Conservation (phyloP, 2,888 invertebrate species). For the Drosophila kanekoi region DNA sequence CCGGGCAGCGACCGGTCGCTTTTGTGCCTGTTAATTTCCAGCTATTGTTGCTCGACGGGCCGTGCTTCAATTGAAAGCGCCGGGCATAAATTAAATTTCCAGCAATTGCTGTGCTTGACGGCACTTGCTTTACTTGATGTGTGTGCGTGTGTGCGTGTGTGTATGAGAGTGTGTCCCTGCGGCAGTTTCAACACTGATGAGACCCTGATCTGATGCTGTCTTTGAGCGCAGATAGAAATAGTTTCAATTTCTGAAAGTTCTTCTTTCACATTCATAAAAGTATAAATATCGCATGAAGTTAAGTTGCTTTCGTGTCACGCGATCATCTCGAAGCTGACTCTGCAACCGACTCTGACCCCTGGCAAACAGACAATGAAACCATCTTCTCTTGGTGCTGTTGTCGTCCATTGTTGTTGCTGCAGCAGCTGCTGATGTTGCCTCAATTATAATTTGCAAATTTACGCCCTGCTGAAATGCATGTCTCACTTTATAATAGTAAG, state of each 20-base stretch:
- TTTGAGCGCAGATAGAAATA: too few species aligned
- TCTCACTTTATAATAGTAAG: constrained; percentile 24
- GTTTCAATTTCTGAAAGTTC: too few species aligned
- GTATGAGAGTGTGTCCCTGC: constrained; percentile 10
- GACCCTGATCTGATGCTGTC: constrained; percentile 15
- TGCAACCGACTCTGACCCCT: constrained; percentile 10
- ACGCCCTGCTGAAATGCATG: constrained; percentile 40
- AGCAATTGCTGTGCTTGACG: constrained; percentile 73
- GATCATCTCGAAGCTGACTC: constrained; percentile 4
- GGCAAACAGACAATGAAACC: constrained; percentile 31
- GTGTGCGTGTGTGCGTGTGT: background rate
- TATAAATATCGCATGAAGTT: too few species aligned
- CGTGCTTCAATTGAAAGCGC: constrained; percentile 64
- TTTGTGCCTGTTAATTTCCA: constrained; percentile 77
- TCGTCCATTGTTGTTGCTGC: constrained; percentile 33
- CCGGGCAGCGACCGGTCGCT: constrained; percentile 51
- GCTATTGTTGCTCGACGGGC: constrained; percentile 61
- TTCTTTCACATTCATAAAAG: too few species aligned
- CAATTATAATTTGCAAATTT: constrained; percentile 61
- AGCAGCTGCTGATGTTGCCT: constrained; percentile 32
- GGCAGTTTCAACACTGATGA: constrained; percentile 11
- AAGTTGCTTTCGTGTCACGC: constrained; percentile 7
- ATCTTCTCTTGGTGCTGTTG: constrained; percentile 20
- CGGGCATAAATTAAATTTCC: constrained; percentile 75
- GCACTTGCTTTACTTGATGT: constrained; percentile 48